These are phyloP conservation scores for Lutraria lutraria DNA, from an alignment of 2,888 invertebrate genomes.

Conservation along the genomic window DNA sequence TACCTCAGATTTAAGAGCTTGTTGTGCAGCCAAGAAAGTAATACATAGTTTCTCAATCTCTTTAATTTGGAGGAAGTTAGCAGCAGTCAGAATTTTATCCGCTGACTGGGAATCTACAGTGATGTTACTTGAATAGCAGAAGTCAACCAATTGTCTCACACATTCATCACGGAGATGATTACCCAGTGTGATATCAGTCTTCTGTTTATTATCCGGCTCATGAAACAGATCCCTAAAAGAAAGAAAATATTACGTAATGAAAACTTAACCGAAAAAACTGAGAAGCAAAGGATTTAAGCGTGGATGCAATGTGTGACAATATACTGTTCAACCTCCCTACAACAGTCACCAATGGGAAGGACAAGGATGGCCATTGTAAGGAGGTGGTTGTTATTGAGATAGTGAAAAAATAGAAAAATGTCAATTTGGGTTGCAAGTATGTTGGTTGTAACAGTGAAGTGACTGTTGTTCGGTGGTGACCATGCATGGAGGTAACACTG, in stretches of 20 bases:
- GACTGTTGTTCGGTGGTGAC: too few relatives aligned
- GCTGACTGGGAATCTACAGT: slow-evolving; percentile 76
- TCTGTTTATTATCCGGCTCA: slow-evolving; percentile 65
- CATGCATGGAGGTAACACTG: too few relatives aligned
- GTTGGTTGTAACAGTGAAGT: too few relatives aligned
- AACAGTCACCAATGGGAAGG: too few relatives aligned
- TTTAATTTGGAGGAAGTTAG: slow-evolving; percentile 74
- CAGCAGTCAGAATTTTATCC: slow-evolving; percentile 71
- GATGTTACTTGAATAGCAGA: slow-evolving; percentile 74
- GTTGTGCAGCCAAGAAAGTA: slow-evolving; percentile 75
- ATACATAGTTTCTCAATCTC: slow-evolving; percentile 76
- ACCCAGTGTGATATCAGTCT: slow-evolving; percentile 63
- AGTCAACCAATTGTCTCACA: slow-evolving; percentile 71
- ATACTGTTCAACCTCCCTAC: too few relatives aligned
- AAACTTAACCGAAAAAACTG: too few relatives aligned
- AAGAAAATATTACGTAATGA: background rate
- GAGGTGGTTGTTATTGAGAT: too few relatives aligned
- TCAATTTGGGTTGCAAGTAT: too few relatives aligned
- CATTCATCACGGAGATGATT: slow-evolving; percentile 69
- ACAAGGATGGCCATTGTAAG: too few relatives aligned
- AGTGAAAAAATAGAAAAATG: too few relatives aligned
- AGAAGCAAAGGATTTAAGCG: too few relatives aligned
- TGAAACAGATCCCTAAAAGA: slow-evolving; percentile 64
- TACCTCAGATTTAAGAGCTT: slow-evolving; percentile 74
- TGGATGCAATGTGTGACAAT: too few relatives aligned